Evolutionary conservation across 2,797 vertebrate species (phyloP).

Genomic region (Oryzias sinensis): DNA sequence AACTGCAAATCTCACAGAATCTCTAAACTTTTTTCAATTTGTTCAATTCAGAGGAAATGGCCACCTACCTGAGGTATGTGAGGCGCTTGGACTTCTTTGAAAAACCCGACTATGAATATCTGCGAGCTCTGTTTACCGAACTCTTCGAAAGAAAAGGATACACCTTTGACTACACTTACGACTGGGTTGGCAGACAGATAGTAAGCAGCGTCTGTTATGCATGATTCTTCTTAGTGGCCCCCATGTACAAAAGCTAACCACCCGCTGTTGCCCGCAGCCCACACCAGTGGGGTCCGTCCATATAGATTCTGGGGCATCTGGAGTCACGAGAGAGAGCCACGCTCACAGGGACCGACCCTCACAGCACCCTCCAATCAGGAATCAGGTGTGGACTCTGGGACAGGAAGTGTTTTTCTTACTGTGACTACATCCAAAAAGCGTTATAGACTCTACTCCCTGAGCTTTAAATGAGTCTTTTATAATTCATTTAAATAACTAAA

Average conservation of each 20-base stretch:
- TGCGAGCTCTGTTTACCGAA: conserved; percentile 95
- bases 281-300: conserved; percentile 95
- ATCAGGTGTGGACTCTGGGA: conserved; percentile 81
- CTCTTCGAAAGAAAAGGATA: conserved; percentile 97
- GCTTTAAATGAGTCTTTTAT: too few species aligned
- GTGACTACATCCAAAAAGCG: background rate
- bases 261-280: conserved; percentile 77
- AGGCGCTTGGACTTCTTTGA: conserved; percentile 97
- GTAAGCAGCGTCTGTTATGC: conserved; percentile 78
- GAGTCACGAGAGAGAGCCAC: conserved; percentile 91
- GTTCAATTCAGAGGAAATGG: conserved; percentile 91
- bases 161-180: conserved; percentile 95
- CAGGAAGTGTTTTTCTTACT: too few species aligned
- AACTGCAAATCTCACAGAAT: conserved; percentile 1
- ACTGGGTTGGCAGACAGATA: conserved; percentile 98
- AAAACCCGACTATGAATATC: conserved; percentile 97
- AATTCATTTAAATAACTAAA: too few species aligned
- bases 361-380: conserved; percentile 88
- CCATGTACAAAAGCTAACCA: background rate
- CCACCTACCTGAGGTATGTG: conserved; percentile 95
- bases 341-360: conserved; percentile 89
- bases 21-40: background rate
- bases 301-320: conserved; percentile 91
- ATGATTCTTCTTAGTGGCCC: background rate
- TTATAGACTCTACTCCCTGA: too few species aligned